Evolutionary conservation across 2,888 invertebrate species (phyloP).

Genomic region (Drosophila peninsularis): DNA sequence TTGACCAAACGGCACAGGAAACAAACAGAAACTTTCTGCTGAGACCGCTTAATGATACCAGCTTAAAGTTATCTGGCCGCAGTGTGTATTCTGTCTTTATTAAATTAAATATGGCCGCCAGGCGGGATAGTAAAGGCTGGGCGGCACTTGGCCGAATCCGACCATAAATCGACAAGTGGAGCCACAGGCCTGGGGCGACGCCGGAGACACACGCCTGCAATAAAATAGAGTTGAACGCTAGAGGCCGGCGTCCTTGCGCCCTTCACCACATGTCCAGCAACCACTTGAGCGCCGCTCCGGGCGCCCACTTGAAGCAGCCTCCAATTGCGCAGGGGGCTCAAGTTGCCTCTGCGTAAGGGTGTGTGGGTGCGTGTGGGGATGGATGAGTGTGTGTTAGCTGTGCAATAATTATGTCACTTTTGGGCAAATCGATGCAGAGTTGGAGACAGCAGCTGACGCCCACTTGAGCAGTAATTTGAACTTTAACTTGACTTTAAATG

Average conservation of each 20-base stretch:
- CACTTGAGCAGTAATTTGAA: conserved; percentile 70
- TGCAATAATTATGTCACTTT: conserved; percentile 74
- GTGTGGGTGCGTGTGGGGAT: conserved; percentile 10
- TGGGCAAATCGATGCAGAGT: conserved; percentile 62
- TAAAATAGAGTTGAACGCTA: conserved; percentile 50
- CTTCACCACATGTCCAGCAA: conserved; percentile 61
- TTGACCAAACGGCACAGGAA: conserved; percentile 44
- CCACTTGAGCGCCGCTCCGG: conserved; percentile 53
- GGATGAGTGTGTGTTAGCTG: conserved; percentile 49
- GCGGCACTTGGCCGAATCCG: conserved; percentile 16
- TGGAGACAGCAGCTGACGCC: conserved; percentile 47
- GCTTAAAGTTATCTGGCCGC: conserved; percentile 62
- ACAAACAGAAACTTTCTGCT: conserved; percentile 57
- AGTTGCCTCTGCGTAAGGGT: conserved; percentile 29
- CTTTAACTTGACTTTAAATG: conserved; percentile 77
- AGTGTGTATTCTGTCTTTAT: conserved; percentile 55
- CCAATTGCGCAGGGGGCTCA: conserved; percentile 36
- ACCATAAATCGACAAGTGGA: conserved; percentile 60
- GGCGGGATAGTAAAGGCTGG: conserved; percentile 19
- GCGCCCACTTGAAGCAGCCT: conserved; percentile 36
- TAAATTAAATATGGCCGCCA: conserved; percentile 61
- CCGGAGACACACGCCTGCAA: conserved; percentile 57
- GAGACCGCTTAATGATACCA: conserved; percentile 61
- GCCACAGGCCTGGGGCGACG: conserved; percentile 24
- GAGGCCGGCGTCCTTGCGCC: conserved; percentile 22